A percentile compares a stretch with the other conserved stretches of the same genome.
These are phyloP conservation scores for Philopotamus ludificatus DNA, from an alignment of 1,140 invertebrate genomes.

Conservation along the genomic window DNA sequence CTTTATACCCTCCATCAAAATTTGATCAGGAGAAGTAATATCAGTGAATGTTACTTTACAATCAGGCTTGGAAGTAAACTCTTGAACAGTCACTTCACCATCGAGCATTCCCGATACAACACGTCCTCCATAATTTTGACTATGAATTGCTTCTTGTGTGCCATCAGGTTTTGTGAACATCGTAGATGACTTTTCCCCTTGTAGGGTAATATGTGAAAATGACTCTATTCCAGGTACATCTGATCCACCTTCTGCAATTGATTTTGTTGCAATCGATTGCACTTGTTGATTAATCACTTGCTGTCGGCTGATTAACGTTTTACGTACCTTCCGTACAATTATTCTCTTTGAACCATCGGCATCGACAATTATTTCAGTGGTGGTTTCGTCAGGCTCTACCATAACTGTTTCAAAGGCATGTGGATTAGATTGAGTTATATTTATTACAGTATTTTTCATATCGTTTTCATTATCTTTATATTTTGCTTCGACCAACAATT, in stretches of 20 bases:
- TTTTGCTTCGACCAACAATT: slow-evolving; percentile 70
- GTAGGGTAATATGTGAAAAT: slow-evolving; percentile 65
- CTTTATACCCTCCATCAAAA: slow-evolving; percentile 56
- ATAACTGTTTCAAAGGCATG: slow-evolving; percentile 76
- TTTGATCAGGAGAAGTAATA: slow-evolving; percentile 56
- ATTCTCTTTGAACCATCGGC: slow-evolving; percentile 79
- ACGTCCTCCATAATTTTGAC: slow-evolving; percentile 62
- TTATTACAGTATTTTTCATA: slow-evolving; percentile 59
- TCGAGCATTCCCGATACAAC: slow-evolving; percentile 61
- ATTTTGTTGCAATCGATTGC: slow-evolving; percentile 45
- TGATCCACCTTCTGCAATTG: too few species aligned
- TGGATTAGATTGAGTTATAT: slow-evolving; percentile 66
- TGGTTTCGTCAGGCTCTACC: slow-evolving; percentile 73
- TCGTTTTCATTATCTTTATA: slow-evolving; percentile 59
- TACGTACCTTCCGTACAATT: slow-evolving; percentile 68
- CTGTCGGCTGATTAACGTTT: slow-evolving; percentile 58
- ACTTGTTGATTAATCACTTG: slow-evolving; percentile 56
- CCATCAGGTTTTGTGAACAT: slow-evolving; percentile 64
- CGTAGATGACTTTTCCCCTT: slow-evolving; percentile 63
- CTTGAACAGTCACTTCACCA: slow-evolving; percentile 62
- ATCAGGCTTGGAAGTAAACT: slow-evolving; percentile 63
- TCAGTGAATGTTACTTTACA: slow-evolving; percentile 57
- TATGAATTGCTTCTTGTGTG: slow-evolving; percentile 59
- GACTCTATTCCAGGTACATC: slow-evolving; percentile 56
- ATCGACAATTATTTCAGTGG: slow-evolving; percentile 75